Evolutionary conservation across 2,797 vertebrate genomes (phyloP).

Genomic region (Schizothorax lantsangensis): DNA sequence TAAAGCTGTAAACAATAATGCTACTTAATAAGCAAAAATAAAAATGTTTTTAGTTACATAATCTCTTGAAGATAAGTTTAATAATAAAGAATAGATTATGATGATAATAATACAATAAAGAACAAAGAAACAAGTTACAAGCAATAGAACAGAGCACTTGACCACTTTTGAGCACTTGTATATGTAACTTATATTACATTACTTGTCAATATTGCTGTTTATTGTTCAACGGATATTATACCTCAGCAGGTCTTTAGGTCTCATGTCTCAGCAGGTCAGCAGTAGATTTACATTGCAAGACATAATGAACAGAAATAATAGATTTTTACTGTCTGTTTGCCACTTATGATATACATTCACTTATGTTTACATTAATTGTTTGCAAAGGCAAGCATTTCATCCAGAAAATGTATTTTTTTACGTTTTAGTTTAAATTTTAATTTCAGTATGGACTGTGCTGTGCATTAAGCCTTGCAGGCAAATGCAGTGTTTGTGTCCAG

Average conservation of each 20-base stretch:
- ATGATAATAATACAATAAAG: neutral
- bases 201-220: neutral
- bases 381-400: neutral
- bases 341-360: neutral
- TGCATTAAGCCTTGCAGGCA: neutral
- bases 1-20: neutral
- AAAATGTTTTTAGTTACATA: neutral
- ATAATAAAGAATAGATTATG: neutral
- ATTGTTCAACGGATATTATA: neutral
- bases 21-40: neutral
- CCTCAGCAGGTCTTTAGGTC: neutral
- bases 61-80: neutral
- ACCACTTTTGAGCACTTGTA: no score
- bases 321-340: neutral
- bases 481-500: neutral
- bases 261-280: neutral
- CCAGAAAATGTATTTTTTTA: neutral
- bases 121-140: neutral
- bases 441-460: neutral
- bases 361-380: neutral
- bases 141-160: neutral
- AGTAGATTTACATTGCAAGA: neutral
- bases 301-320: neutral
- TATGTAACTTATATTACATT: neutral
- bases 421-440: neutral